A percentile compares a stretch with the other conserved stretches of the same genome.
Evolutionary conservation across 1,140 invertebrate genomes (phyloP).

Genomic region (Colletes gigas): DNA sequence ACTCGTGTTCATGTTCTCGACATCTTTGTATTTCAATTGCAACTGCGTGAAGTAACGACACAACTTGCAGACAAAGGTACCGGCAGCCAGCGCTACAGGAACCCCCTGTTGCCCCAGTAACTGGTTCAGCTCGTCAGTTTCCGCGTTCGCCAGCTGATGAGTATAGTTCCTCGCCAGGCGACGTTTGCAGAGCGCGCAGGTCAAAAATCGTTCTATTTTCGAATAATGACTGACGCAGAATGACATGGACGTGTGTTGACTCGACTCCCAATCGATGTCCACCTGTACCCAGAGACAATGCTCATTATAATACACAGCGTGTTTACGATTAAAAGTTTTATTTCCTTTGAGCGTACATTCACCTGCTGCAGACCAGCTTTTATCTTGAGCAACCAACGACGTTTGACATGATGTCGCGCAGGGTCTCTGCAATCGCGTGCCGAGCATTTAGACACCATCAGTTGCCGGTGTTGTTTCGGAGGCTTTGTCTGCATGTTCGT

Average conservation of each 20-base stretch:
- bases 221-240: constrained; percentile 81
- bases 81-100: constrained; percentile 83
- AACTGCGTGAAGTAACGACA: constrained; percentile 89
- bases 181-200: constrained; percentile 88
- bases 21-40: constrained; percentile 83
- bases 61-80: constrained; percentile 87
- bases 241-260: constrained; percentile 79
- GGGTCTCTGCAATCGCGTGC: constrained; percentile 82
- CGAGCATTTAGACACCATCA: constrained; percentile 77
- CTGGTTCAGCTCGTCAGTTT: constrained; percentile 86
- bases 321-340: background rate
- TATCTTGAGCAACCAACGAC: constrained; percentile 90
- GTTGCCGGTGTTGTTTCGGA: constrained; percentile 75
- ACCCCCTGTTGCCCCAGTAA: constrained; percentile 84
- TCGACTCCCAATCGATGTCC: constrained; percentile 78
- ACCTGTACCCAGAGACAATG: constrained; percentile 58
- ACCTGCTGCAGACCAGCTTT: constrained; percentile 87
- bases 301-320: background rate
- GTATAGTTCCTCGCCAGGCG: constrained; percentile 87
- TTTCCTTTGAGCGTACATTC: constrained; percentile 27
- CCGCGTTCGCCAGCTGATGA: constrained; percentile 83
- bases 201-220: constrained; percentile 86
- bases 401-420: constrained; percentile 86
- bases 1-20: constrained; percentile 80
- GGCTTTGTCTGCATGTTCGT: constrained; percentile 77